Base-by-base conservation (phyloP, 2,888 invertebrate species). In the Cetonia aurata region DNA sequence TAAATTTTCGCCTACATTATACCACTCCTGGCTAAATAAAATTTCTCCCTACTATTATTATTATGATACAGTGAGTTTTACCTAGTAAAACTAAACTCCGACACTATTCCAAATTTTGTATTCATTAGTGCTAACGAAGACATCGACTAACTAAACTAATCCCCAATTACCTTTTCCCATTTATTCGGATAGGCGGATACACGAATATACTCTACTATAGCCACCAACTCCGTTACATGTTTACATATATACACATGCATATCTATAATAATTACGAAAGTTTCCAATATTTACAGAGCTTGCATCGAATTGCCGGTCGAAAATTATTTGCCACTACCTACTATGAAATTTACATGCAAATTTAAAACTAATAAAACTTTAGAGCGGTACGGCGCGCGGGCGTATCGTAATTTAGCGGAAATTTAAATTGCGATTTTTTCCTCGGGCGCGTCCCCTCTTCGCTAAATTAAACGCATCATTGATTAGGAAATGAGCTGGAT, bases 301-400 rank as follows among this genome's bases (percentile, higher is more conserved):
- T 3, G 46, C 8, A 6, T 17, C 57, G 57, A 41, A 6, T 25
- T 13, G 62, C 25, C 13, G 33, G 48, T 48, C 6, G 15, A 48
- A 62, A 13, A 33, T 62, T 62, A 62, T 62, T 62, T 31, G 42
- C 37, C 37, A 6, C 37, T 10, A 9, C 8, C 37, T 48, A 42
- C 9, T 62, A 62, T 10, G 50, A 62, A 41, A 52, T 65, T 65
- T 65, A 52, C 37, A 65, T 50, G 62, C 37, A 65, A 65, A 65
- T 65, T 65, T 65, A 65, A 65, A 50, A 37, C 62, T 65, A 65
- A 65, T 65, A 52, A 52, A 65, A 65, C 50, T 65, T 65, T 13
- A 6, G 37, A 37, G 37, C 37, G 37, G 37, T 8, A 37, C 37
- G 50, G 33, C 33, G 48, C 1, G 50, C 10, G 9, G 10, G 12